Conservation (phyloP, 2,797 vertebrate species). For the Anabas testudineus region DNA sequence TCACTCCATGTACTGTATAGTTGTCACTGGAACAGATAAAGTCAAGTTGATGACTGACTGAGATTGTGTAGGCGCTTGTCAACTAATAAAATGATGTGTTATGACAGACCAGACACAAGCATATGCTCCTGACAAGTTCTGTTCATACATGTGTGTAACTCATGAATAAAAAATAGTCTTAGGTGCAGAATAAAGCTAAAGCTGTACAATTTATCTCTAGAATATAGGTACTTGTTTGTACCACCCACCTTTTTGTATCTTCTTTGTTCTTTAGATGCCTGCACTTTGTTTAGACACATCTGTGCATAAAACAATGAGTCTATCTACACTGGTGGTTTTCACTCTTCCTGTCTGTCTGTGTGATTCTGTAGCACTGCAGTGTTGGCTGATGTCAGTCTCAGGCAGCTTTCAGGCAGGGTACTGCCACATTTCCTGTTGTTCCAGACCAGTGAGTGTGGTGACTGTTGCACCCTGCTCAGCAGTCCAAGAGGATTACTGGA, state of each 20-base stretch:
- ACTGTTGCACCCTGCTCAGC: slow-evolving; percentile 35
- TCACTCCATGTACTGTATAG: slow-evolving; percentile 11
- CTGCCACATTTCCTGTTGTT: slow-evolving; percentile 54
- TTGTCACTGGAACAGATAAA: slow-evolving; percentile 34
- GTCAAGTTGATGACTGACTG: slow-evolving; percentile 14
- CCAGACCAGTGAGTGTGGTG: slow-evolving; percentile 51
- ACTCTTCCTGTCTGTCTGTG: slow-evolving; percentile 34
- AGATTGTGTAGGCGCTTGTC: slow-evolving; percentile 40
- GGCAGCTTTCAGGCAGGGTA: slow-evolving; percentile 38
- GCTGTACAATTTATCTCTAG: slow-evolving; percentile 1
- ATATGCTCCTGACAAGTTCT: slow-evolving; percentile 6
- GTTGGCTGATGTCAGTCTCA: slow-evolving; percentile 49
- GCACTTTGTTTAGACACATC: slow-evolving; percentile 42
- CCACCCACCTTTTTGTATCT: slow-evolving; percentile 1
- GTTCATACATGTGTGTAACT: neutral
- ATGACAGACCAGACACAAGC: slow-evolving; percentile 36
- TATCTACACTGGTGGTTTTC: slow-evolving; percentile 23
- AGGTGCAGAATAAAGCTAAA: no score
- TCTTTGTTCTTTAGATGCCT: neutral
- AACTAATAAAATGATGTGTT: slow-evolving; percentile 22
- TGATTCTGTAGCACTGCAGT: slow-evolving; percentile 30
- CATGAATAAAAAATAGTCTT: slow-evolving; percentile 25
- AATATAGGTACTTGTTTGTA: slow-evolving; percentile 20
- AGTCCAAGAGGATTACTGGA: slow-evolving; percentile 43
- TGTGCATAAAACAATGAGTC: slow-evolving; percentile 37